Percentiles rank a stretch among this genome's conserved stretches.
These are phyloP conservation scores for Coptodon bakossiorum DNA, from an alignment of 2,113 vertebrate genomes.

Conservation along the genomic window DNA sequence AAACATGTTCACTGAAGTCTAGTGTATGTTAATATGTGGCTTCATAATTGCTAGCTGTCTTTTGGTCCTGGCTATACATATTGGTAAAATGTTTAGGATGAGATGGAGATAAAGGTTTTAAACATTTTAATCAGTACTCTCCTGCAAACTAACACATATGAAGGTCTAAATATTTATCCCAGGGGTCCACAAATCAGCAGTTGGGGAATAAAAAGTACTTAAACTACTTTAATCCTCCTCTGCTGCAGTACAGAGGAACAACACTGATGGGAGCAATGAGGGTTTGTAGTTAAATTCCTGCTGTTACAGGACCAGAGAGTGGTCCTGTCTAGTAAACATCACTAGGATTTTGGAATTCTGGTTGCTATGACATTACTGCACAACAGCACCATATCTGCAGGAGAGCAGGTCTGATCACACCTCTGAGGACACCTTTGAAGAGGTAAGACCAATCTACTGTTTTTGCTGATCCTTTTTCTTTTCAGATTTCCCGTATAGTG, in stretches of 20 bases:
- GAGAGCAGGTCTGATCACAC: not conserved
- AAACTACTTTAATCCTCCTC: not conserved
- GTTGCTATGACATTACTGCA: not conserved
- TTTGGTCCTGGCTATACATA: not conserved
- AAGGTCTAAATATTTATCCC: not conserved
- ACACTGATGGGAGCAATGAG: not conserved
- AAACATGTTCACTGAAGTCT: not conserved
- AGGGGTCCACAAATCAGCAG: not conserved
- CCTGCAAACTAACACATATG: not conserved
- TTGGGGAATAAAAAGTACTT: accelerated
- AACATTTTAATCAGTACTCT: not conserved
- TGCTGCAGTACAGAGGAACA: not conserved
- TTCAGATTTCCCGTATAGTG: not conserved
- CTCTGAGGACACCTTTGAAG: not conserved
- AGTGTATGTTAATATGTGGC: not conserved
- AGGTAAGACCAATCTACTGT: not conserved
- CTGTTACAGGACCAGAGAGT: not conserved
- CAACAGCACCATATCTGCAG: not conserved
- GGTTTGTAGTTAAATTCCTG: not conserved
- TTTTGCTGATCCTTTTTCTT: not conserved
- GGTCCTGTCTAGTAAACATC: accelerated
- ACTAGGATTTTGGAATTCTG: accelerated
- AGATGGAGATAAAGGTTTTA: not conserved
- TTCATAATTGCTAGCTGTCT: not conserved
- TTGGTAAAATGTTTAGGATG: not conserved